A percentile compares a stretch with the other conserved stretches of the same genome.
These are phyloP conservation scores for Laticauda laticaudata DNA, from an alignment of 2,113 vertebrate genomes.

Conservation along the genomic window DNA sequence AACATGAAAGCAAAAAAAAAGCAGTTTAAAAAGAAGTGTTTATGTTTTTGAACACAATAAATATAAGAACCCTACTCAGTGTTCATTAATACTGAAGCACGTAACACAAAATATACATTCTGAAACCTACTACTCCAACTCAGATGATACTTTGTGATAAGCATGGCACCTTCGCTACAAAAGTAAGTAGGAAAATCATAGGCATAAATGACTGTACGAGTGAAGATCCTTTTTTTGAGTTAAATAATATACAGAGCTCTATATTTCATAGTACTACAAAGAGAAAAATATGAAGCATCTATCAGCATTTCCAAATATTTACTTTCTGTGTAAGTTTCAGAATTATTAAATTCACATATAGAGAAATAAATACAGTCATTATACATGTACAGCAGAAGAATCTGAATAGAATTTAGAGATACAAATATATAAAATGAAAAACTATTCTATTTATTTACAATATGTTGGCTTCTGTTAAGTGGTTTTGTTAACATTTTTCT, in stretches of 20 bases:
- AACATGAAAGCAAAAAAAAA: background rate
- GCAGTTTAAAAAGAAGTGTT: background rate
- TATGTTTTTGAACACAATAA: background rate
- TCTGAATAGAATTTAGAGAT: background rate
- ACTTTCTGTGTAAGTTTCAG: background rate
- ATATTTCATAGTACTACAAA: background rate
- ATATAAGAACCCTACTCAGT: background rate
- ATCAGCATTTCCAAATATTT: background rate
- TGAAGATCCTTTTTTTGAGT: background rate
- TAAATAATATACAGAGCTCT: background rate
- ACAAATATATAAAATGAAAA: background rate
- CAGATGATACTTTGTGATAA: background rate
- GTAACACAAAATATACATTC: background rate
- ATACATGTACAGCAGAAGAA: background rate
- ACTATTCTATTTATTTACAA: background rate
- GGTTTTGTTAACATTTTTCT: background rate
- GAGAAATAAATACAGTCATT: background rate
- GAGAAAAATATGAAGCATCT: background rate
- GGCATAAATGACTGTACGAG: background rate
- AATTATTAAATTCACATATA: background rate
- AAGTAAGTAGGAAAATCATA: background rate
- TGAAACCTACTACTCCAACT: background rate
- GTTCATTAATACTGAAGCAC: background rate
- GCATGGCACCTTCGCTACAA: background rate
- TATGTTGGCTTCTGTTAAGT: background rate